Conservation (phyloP, 1,140 invertebrate species). For the Fopius arisanus region DNA sequence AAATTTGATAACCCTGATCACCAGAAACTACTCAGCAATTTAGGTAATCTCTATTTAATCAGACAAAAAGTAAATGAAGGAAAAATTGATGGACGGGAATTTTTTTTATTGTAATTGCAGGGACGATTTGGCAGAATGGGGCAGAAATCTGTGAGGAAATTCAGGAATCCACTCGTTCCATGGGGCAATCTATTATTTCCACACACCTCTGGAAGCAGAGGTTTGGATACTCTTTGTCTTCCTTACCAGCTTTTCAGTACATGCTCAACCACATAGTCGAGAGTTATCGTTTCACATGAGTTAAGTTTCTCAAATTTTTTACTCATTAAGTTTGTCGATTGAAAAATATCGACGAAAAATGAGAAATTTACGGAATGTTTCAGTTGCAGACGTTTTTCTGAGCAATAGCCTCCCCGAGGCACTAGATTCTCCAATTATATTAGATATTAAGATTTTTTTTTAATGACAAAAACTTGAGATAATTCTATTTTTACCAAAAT, state of each 20-base stretch:
- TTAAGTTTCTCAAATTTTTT: background rate
- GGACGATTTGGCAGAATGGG: conserved; percentile 63
- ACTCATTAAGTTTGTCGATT: background rate
- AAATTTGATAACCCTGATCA: conserved; percentile 56
- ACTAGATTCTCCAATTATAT: background rate
- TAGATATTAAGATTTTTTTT: conserved; percentile 17
- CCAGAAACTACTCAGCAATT: conserved; percentile 51
- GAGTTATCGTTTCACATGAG: conserved; percentile 55
- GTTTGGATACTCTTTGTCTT: conserved; percentile 48
- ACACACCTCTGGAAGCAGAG: conserved; percentile 60
- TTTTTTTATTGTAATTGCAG: no score
- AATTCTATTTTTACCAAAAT: no score
- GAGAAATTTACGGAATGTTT: background rate
- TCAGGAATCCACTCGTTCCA: conserved; percentile 53
- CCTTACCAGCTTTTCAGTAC: conserved; percentile 56
- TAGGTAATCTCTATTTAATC: conserved; percentile 45
- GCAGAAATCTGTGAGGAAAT: conserved; percentile 61
- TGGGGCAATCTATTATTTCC: conserved; percentile 52
- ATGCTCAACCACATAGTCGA: conserved; percentile 63
- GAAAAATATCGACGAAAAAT: background rate
- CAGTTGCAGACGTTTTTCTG: background rate
- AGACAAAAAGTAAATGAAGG: no score
- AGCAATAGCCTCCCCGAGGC: background rate
- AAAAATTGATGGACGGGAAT: no score
- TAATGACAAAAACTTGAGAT: background rate